phyloP scores from a whole-genome alignment of 2,797 vertebrate species.

The Anisognathus igniventris region DNA sequence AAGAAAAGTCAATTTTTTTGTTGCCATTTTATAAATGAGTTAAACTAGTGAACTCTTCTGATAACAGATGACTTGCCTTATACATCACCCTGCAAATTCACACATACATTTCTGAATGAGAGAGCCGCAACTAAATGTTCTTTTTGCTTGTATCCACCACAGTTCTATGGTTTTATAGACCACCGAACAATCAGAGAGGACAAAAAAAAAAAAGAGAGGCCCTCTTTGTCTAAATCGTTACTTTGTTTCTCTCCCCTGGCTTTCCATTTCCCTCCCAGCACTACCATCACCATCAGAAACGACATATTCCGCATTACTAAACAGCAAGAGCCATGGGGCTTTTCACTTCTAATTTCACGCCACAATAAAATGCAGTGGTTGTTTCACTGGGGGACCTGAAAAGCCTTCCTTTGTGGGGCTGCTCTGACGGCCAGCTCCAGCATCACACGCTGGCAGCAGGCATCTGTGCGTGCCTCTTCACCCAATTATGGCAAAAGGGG shows the following conservation, averaged over 20 bases:
- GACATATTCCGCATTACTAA: slow-evolving; percentile 83
- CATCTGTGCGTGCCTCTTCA: slow-evolving; percentile 76
- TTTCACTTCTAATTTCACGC: slow-evolving; percentile 87
- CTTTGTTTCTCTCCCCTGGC: slow-evolving; percentile 75
- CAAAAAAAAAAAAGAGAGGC: background rate
- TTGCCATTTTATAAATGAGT: background rate
- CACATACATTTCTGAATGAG: slow-evolving; percentile 24
- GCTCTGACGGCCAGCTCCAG: slow-evolving; percentile 79
- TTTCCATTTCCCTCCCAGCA: slow-evolving; percentile 54
- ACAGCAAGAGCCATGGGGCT: slow-evolving; percentile 77
- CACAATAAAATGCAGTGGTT: slow-evolving; percentile 83
- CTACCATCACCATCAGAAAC: slow-evolving; percentile 47
- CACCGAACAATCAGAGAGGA: slow-evolving; percentile 36
- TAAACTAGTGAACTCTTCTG: background rate
- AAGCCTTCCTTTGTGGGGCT: slow-evolving; percentile 80
- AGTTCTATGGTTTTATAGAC: slow-evolving; percentile 18
- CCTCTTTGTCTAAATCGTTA: slow-evolving; percentile 56
- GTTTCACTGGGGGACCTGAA: slow-evolving; percentile 81
- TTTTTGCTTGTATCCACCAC: background rate
- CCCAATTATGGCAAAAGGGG: slow-evolving; percentile 47
- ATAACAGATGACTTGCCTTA: slow-evolving; percentile 5
- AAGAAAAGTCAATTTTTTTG: slow-evolving; percentile 21
- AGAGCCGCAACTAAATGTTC: slow-evolving; percentile 25
- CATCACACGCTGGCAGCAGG: slow-evolving; percentile 68
- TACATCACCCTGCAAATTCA: slow-evolving; percentile 4